These are phyloP conservation scores for Automeris io DNA, from an alignment of 2,888 invertebrate genomes.

Conservation along the genomic window DNA sequence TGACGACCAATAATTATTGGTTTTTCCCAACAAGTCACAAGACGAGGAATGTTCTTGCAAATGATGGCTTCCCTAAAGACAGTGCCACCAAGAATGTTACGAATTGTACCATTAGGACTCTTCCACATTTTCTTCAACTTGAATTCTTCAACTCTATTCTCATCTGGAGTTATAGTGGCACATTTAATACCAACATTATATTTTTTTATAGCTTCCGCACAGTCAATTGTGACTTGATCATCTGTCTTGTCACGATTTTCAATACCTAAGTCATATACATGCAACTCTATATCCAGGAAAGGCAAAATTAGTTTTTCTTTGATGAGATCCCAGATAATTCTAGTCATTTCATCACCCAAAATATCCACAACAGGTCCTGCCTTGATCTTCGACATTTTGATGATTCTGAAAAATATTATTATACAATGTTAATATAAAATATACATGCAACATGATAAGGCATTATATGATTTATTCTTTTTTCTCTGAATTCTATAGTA, in stretches of 20 bases:
- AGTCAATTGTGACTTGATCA: slow-evolving; percentile 97
- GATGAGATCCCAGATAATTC: slow-evolving; percentile 98
- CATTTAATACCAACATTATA: slow-evolving; percentile 99
- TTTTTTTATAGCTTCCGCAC: slow-evolving; percentile 96
- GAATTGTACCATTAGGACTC: slow-evolving; percentile 92
- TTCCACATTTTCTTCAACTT: slow-evolving; percentile 94
- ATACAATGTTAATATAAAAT: no score
- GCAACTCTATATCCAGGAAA: slow-evolving; percentile 95
- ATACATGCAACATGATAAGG: no score
- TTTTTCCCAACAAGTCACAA: slow-evolving; percentile 96
- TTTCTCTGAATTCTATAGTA: no score
- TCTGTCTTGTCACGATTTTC: slow-evolving; percentile 95
- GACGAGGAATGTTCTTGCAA: slow-evolving; percentile 95
- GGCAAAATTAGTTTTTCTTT: slow-evolving; percentile 98
- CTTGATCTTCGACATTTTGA: slow-evolving; percentile 80
- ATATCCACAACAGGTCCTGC: slow-evolving; percentile 94
- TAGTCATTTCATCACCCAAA: slow-evolving; percentile 97
- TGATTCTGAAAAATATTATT: slow-evolving; percentile 7
- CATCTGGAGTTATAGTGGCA: slow-evolving; percentile 99
- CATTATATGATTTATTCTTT: no score
- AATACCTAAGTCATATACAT: slow-evolving; percentile 96
- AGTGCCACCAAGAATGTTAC: slow-evolving; percentile 91
- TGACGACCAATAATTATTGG: slow-evolving; percentile 99
- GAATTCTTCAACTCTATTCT: slow-evolving; percentile 94
- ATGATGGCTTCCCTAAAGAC: slow-evolving; percentile 92